Base-by-base conservation (phyloP, 2,888 invertebrate genomes). In the Campaea margaritaria region DNA sequence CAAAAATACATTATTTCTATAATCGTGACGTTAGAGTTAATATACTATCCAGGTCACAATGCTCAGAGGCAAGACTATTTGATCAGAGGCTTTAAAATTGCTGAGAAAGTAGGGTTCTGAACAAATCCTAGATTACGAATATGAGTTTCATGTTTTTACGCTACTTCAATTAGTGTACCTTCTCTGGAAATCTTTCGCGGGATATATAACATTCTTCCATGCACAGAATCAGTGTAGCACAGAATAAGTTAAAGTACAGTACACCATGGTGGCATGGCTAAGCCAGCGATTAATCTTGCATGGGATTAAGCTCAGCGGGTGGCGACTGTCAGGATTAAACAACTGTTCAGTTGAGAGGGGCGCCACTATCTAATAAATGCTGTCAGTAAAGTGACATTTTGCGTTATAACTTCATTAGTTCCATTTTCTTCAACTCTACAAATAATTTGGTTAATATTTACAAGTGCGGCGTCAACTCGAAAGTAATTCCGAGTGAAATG, bases 401-500 rank as follows among this genome's bases (percentile, higher is more conserved):
- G 21, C 21, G 2, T 21, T 21, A 21, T 21, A 21, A 21, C 21
- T 21, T 21, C 21, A 21, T 21, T 21, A 5, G 5, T 3, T 21
- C 21, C 21, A 21, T 21, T 21, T 21, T 21, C n/a, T 21, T 21
- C 21, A 21, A 21, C 21, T 21, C 21, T 21, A 21, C 21, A 21
- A 21, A 21, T 21, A 21, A 2, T 3, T 21, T 21, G 2, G 21
- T 21, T 21, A 5, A 21, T 2, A 27, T 52, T 42, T 50, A 50
- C 54, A 36, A 50, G 45, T 45, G 43, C 44, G 59, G 57, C 44
- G 44, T 50, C 27, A 38, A 15, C 46, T 53, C 50, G 53, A 63
- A 66, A 64, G 58, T 62, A 52, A 49, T 39, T 54, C 48, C 53
- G 51, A 51, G 49, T 49, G 60, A 55, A 57, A 58, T 58, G 58